Base-by-base conservation (phyloP, 2,797 vertebrate genomes). In the Phaenicophaeus curvirostris region DNA sequence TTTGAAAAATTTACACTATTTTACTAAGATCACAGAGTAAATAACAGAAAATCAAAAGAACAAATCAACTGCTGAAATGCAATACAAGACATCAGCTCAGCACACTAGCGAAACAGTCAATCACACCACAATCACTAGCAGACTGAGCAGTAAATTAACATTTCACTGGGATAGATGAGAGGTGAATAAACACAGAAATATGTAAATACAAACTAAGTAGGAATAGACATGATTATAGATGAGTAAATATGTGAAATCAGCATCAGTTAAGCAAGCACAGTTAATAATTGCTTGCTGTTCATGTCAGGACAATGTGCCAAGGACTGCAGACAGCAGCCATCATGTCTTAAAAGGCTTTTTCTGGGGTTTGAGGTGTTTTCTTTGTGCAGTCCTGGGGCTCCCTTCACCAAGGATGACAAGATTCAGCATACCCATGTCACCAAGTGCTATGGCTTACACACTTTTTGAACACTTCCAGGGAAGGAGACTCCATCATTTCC, bases 161-260 rank as follows among this genome's bases (percentile, higher is more conserved):
- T 94, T 95, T 91, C 94, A 44, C 75, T 91, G 69, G 67, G 86
- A 71, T 74, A 91, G 90, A 94, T 90, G 92, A 84, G 94, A 94
- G 55, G 58, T 91, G 89, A 96, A 92, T 96, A 96, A 96, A 95
- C 92, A 93, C 57, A 89, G 85, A 94, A 90, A 92, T 93, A 89
- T 94, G 92, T 97, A 95, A 96, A 96, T 96, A 95, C 62, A 95
- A 97, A 92, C 89, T 89, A 90, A 95, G 69, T 91, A 94, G 93
- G 89, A 95, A 95, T 92, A 95, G 94, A 79, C 78, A 27, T 96
- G 89, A 94, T 95, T 97, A 87, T 91, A 92, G 92, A 91, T 93
- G 90, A 96, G 90, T 94, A 96, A 96, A 95, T 93, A 93, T 41
- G 71, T 91, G 93, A 89, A 95, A 97, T 96, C 95, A 93, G 82